Conservation (phyloP, 2,113 vertebrate genomes). For the Perognathus longimembris region DNA sequence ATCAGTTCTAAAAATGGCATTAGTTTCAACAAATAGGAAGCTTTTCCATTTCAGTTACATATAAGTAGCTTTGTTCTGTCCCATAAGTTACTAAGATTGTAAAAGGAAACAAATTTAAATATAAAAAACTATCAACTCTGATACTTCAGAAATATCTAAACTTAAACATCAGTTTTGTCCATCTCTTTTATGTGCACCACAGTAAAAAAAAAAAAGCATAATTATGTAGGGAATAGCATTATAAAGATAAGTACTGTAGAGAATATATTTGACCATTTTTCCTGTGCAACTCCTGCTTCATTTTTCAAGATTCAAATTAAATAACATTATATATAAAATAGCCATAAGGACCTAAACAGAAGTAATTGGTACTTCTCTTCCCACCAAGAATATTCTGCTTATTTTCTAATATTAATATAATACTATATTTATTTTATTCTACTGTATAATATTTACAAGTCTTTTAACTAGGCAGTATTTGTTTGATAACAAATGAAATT, state of each 20-base stretch:
- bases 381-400: not conserved
- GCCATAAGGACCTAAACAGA: not conserved
- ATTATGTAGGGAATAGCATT: not conserved
- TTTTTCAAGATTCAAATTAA: constrained; percentile 10
- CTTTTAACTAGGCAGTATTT: not conserved
- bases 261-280: not conserved
- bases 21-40: not conserved
- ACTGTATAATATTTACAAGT: not conserved
- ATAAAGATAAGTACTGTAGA: not conserved
- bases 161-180: not conserved
- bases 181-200: not conserved
- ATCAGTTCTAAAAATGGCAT: not conserved
- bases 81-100: not conserved
- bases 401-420: not conserved
- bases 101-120: not conserved
- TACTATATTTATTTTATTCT: not conserved
- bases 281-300: constrained; percentile 13
- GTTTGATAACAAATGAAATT: not conserved
- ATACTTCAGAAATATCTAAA: constrained; percentile 6
- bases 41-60: not conserved
- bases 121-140: not conserved
- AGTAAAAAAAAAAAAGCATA: not conserved
- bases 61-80: not conserved
- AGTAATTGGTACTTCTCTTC: not conserved
- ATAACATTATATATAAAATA: not conserved